A percentile compares a stretch with the other conserved stretches of the same genome.
Conservation (phyloP, 1,140 invertebrate species). For the Calosoma granatense region DNA sequence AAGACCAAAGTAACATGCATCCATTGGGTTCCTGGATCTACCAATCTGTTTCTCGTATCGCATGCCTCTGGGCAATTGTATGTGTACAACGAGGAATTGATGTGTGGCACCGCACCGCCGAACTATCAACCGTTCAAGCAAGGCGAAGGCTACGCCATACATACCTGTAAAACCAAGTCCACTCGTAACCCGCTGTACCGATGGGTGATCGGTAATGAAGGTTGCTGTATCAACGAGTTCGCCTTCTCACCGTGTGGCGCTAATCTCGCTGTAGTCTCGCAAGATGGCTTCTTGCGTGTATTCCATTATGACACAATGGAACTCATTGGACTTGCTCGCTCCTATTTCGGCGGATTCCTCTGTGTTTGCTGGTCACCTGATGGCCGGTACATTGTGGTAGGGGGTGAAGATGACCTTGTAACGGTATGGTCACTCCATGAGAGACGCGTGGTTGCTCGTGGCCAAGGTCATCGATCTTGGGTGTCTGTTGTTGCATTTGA, state of each 20-base stretch:
- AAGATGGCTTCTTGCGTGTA: slow-evolving; percentile 93
- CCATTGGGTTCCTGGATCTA: slow-evolving; percentile 90
- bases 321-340: slow-evolving; percentile 77
- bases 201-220: slow-evolving; percentile 29
- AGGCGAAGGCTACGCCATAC: slow-evolving; percentile 87
- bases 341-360: slow-evolving; percentile 92
- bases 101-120: slow-evolving; percentile 70
- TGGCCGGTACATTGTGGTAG: slow-evolving; percentile 88
- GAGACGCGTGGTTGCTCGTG: slow-evolving; percentile 85
- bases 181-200: slow-evolving; percentile 88
- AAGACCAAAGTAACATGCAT: slow-evolving; percentile 98
- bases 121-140: slow-evolving; percentile 94
- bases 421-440: slow-evolving; percentile 96
- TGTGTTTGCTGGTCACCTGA: slow-evolving; percentile 99
- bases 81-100: slow-evolving; percentile 92
- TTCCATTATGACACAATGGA: slow-evolving; percentile 98
- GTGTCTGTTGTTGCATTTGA: slow-evolving; percentile 96
- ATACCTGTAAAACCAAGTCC: slow-evolving; percentile 93
- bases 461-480: slow-evolving; percentile 93
- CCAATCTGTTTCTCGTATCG: slow-evolving; percentile 86
- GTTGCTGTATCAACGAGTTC: slow-evolving; percentile 89
- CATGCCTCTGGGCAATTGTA: slow-evolving; percentile 96
- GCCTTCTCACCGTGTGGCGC: slow-evolving; percentile 91
- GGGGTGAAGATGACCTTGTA: slow-evolving; percentile 97
- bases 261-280: slow-evolving; percentile 85